Conservation (phyloP, 2,113 vertebrate genomes). For the Macrotis lagotis region DNA sequence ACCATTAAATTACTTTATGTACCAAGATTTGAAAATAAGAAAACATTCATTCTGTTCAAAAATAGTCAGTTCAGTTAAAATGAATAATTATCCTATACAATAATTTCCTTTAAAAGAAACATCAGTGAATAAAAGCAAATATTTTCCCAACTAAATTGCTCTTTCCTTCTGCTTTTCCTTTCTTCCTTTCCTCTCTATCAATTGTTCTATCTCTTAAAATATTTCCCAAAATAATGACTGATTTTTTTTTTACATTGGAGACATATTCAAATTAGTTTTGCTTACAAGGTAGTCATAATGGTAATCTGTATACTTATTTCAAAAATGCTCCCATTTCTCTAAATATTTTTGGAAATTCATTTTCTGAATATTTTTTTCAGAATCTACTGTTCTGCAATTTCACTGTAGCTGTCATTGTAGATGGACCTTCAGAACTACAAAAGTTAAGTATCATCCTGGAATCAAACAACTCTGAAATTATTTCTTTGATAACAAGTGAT, state of each 20-base stretch:
- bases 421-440: background rate
- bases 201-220: background rate
- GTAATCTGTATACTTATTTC: background rate
- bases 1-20: conserved; percentile 19
- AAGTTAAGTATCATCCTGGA: background rate
- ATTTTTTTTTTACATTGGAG: background rate
- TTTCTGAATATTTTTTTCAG: background rate
- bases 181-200: background rate
- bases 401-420: background rate
- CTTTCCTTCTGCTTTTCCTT: background rate
- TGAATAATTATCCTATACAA: background rate
- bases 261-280: background rate
- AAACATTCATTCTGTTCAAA: conserved; percentile 13
- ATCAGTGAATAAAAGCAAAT: conserved; percentile 10
- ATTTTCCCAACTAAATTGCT: conserved; percentile 12
- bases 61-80: background rate
- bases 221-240: background rate
- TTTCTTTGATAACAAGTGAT: background rate
- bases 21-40: conserved; percentile 9
- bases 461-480: background rate
- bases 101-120: conserved; percentile 18
- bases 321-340: background rate
- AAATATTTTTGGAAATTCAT: background rate
- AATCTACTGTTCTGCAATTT: background rate
- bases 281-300: background rate